Conservation (phyloP, 2,888 invertebrate species). For the Coelopa pilipes region DNA sequence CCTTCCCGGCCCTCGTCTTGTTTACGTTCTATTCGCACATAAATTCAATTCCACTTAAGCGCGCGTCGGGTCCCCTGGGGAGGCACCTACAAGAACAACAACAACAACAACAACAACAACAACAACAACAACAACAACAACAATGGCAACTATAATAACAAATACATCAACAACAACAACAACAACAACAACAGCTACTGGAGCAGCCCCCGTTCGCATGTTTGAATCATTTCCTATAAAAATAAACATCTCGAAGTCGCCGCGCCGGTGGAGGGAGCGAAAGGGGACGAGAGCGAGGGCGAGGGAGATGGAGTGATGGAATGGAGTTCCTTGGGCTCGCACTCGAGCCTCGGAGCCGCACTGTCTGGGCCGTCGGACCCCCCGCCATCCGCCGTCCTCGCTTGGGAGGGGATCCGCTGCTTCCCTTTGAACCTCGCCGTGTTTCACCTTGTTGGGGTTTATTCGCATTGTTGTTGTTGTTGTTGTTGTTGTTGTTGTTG, state of each 20-base stretch:
- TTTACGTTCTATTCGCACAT: conserved; percentile 36
- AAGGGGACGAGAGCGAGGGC: too few relatives aligned
- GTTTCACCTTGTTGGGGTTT: conserved; percentile 14
- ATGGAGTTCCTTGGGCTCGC: background rate
- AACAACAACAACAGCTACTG: conserved; percentile 19
- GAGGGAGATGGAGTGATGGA: too few relatives aligned
- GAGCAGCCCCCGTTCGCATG: conserved; percentile 9
- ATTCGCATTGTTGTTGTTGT: background rate
- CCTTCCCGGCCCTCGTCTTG: conserved; percentile 6
- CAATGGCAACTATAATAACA: background rate
- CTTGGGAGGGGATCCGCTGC: background rate
- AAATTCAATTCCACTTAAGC: conserved; percentile 39
- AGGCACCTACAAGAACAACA: conserved; percentile 10
- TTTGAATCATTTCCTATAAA: conserved; percentile 18
- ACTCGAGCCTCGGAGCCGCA: conserved; percentile 11
- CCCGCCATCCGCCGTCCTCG: background rate
- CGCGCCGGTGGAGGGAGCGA: too few relatives aligned
- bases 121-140: conserved; percentile 14
- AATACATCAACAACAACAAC: conserved; percentile 16
- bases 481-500: too few relatives aligned
- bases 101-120: conserved; percentile 22
- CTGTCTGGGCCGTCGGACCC: conserved; percentile 7
- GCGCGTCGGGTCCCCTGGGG: background rate
- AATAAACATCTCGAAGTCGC: conserved; percentile 3
- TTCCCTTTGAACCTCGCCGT: background rate